Base-by-base conservation (phyloP, 2,888 invertebrate genomes). In the Zhengitettix transpicula region DNA sequence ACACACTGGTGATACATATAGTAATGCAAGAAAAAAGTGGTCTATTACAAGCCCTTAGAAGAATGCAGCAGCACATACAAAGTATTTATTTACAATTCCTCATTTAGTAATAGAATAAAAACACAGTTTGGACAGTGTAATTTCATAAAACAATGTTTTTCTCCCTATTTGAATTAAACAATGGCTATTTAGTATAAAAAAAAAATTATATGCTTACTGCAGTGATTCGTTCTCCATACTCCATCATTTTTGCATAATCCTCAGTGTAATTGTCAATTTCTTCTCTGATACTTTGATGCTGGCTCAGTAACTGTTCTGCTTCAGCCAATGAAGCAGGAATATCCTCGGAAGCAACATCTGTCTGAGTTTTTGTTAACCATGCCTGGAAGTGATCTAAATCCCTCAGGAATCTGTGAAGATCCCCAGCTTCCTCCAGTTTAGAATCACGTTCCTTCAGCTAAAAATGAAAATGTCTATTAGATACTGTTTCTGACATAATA, bases 381-480 rank as follows among this genome's bases (percentile, higher is more conserved):
- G 93, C 86, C 76, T 97, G 96, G 93, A 99, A 99, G 77, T 99
- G 98, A 75, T 99, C 99, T 69, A 99, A 83, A 73, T 99, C 98
- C 64, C 98, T 87, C 67, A 97, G 79, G 87, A 97, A 97, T 61
- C 98, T 84, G 74, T 99, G 99, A 66, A 99, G 78, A 71, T 99
- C 99, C 56, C 98, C 98, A 8, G 98, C 98, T 74, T 99, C 99
- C 73, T 99, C 99, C 71, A 99, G 76, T 72, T 98, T 97, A 1
- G 97, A 86, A 74, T 99, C 99, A 65, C 99, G 88, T 71, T 98
- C 98, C 74, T 97, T 97, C 67, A 97, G 79, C 88, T 88, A 74
- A 52, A 68, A 66, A 52, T 47, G 58, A 61, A 57, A 15, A 14
- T 7, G 2, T 28, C 2, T 28, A 7, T 28, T 5, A 28, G 7